Conservation (phyloP, 1,140 invertebrate genomes). For the Sogatella furcifera region DNA sequence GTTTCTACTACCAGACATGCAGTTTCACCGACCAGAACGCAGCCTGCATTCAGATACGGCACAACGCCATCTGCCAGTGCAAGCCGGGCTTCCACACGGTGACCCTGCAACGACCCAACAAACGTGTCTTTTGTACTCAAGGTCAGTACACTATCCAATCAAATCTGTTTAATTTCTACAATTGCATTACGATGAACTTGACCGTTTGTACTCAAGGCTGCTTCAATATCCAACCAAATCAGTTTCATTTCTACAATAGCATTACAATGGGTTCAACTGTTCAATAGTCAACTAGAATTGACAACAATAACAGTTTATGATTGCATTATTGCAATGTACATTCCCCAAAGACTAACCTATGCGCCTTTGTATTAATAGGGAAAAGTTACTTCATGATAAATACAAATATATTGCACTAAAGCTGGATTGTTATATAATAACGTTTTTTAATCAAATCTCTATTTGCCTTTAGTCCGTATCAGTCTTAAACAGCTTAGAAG, state of each 20-base stretch:
- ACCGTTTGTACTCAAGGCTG: slow-evolving; percentile 62
- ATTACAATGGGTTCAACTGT: not conserved
- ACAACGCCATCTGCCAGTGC: slow-evolving; percentile 77
- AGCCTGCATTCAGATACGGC: slow-evolving; percentile 66
- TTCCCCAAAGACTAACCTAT: no score
- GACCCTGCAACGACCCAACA: slow-evolving; percentile 54
- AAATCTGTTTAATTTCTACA: not conserved
- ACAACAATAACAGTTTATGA: no score
- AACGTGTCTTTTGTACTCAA: slow-evolving; percentile 68
- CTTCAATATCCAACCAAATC: not conserved
- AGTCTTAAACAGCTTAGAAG: no score
- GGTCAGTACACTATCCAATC: slow-evolving; percentile 37
- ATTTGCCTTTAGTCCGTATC: no score
- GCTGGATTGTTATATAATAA: no score
- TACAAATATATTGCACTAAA: no score
- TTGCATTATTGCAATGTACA: no score
- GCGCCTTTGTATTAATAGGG: no score
- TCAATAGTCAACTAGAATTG: no score
- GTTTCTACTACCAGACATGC: slow-evolving; percentile 69
- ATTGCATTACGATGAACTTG: not conserved
- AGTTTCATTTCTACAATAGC: not conserved
- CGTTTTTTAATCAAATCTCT: no score
- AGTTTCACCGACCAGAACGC: slow-evolving; percentile 62
- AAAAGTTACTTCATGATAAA: no score
- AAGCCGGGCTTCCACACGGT: slow-evolving; percentile 65